Percentiles rank a stretch among this genome's conserved stretches.
These are phyloP conservation scores for Diaperis boleti DNA, from an alignment of 2,888 invertebrate genomes.

Conservation along the genomic window DNA sequence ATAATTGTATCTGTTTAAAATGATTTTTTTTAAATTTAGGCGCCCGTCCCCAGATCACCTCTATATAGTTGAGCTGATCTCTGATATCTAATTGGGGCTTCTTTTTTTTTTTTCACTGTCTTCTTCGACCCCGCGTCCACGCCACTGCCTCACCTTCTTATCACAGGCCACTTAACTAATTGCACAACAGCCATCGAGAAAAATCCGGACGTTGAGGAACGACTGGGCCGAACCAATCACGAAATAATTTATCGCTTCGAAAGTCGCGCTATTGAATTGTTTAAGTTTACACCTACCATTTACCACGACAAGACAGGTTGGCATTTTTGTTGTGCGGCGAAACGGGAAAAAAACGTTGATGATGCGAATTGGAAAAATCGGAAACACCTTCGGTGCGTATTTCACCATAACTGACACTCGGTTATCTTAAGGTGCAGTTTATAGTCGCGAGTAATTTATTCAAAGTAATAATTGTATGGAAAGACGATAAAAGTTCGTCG, in stretches of 20 bases:
- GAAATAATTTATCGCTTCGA: constrained; percentile 37
- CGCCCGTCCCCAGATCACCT: too few species aligned
- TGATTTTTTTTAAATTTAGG: too few species aligned
- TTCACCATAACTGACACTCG: constrained; percentile 24
- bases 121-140: too few species aligned
- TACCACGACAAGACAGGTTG: constrained; percentile 29
- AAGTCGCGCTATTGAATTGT: constrained; percentile 39
- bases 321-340: constrained; percentile 30
- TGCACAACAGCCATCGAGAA: constrained; percentile 15
- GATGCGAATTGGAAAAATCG: constrained; percentile 16
- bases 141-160: too few species aligned
- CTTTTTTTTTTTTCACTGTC: too few species aligned
- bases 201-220: constrained; percentile 23
- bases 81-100: too few species aligned
- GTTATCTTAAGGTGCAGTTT: constrained; percentile 31
- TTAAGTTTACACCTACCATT: constrained; percentile 36
- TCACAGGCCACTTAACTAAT: constrained; percentile 43
- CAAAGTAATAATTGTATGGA: constrained; percentile 22
- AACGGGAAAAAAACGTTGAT: constrained; percentile 10
- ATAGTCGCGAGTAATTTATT: constrained; percentile 28
- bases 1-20: too few species aligned
- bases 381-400: constrained; percentile 23
- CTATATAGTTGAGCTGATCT: too few species aligned
- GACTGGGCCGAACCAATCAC: constrained; percentile 43
- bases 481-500: constrained; percentile 12